These are phyloP conservation scores for Notarius lentiginosus DNA, from an alignment of 2,113 vertebrate genomes.

Conservation along the genomic window DNA sequence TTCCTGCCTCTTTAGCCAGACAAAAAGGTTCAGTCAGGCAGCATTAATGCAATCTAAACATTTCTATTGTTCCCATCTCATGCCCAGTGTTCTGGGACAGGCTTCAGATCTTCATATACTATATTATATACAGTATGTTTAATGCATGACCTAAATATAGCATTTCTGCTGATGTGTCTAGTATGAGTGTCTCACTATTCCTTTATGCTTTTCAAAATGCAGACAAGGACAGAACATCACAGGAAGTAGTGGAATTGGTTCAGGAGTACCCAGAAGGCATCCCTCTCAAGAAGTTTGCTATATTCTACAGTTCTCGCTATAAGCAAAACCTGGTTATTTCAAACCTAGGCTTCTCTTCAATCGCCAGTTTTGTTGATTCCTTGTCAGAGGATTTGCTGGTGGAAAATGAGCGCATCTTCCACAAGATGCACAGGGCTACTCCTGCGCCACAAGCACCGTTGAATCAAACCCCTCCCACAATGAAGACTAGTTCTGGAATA, in stretches of 20 bases:
- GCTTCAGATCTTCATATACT: background rate
- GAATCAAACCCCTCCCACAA: background rate
- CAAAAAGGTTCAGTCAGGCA: background rate
- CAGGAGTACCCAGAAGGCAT: background rate
- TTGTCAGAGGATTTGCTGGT: background rate
- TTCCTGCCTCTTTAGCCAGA: background rate
- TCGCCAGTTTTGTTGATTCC: background rate
- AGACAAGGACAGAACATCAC: background rate
- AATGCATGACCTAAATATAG: background rate
- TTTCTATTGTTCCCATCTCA: background rate
- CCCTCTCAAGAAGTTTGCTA: background rate
- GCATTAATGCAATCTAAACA: background rate
- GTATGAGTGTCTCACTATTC: background rate
- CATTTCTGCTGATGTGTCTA: background rate
- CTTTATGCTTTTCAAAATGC: background rate
- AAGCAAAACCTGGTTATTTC: background rate
- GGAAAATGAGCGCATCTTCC: background rate
- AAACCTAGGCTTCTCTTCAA: background rate
- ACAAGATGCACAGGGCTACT: background rate
- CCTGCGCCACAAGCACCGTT: too few relatives aligned
- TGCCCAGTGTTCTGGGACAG: background rate
- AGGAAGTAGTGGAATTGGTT: slow-evolving; percentile 13
- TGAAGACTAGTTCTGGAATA: background rate
- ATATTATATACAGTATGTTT: background rate
- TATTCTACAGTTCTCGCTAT: background rate